These are phyloP conservation scores for Limnephilus rhombicus DNA, from an alignment of 2,888 invertebrate species.

Conservation along the genomic window DNA sequence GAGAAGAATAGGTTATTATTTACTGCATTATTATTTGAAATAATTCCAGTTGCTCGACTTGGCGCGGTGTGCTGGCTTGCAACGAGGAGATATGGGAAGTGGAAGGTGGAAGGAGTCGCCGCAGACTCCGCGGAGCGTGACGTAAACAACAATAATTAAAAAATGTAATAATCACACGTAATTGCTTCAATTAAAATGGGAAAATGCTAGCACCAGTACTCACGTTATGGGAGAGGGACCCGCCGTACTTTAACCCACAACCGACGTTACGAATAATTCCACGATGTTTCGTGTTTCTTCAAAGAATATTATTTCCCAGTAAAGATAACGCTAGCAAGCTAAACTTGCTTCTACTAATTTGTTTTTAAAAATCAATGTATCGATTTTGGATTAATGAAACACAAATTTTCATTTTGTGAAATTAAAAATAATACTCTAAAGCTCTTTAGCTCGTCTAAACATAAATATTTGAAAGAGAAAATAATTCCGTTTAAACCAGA, in stretches of 20 bases:
- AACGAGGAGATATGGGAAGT: background rate
- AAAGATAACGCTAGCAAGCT: background rate
- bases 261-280: background rate
- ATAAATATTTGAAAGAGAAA: no score
- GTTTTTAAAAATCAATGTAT: no score
- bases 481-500: no score
- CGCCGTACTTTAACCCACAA: background rate
- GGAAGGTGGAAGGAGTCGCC: background rate
- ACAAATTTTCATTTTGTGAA: no score
- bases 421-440: no score
- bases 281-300: background rate
- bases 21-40: background rate
- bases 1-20: no score
- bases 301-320: background rate
- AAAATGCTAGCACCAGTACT: slow-evolving; percentile 27
- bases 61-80: background rate
- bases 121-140: slow-evolving; percentile 50
- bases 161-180: slow-evolving; percentile 56
- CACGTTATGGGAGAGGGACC: background rate
- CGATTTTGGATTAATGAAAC: background rate
- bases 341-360: background rate
- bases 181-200: slow-evolving; percentile 59
- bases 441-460: no score
- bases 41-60: slow-evolving; percentile 23
- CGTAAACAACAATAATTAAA: slow-evolving; percentile 64